Percentiles rank a stretch among this genome's conserved stretches.
phyloP scores from a whole-genome alignment of 2,888 invertebrate species.

The Tetragonisca angustula region DNA sequence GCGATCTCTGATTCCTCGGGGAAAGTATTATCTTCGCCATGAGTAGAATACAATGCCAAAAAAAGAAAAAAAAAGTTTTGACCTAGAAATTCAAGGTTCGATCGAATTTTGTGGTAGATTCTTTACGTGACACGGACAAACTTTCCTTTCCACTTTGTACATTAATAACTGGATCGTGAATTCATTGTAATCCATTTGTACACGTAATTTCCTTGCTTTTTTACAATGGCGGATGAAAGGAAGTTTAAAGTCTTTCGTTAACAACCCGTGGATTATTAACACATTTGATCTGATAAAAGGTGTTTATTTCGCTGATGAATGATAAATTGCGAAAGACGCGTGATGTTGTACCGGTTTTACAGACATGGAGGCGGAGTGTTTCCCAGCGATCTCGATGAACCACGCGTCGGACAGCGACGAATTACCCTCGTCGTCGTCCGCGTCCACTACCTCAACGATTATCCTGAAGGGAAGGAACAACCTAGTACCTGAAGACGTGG shows the following conservation, averaged over 20 bases:
- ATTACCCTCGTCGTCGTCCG: conserved; percentile 56
- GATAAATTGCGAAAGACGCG: not conserved
- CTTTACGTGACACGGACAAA: no score
- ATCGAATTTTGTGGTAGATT: no score
- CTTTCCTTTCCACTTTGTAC: no score
- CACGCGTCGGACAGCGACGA: conserved; percentile 84
- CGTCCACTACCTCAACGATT: conserved; percentile 60
- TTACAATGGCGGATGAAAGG: not conserved
- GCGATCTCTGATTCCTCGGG: no score
- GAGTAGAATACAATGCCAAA: no score
- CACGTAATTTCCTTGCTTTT: not conserved
- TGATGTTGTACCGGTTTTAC: conserved; percentile 23
- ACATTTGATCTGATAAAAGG: no score
- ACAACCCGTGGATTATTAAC: no score
- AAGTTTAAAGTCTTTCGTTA: not conserved
- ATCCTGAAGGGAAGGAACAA: conserved; percentile 54
- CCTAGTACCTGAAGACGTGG: conserved; percentile 64
- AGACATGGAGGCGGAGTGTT: conserved; percentile 97
- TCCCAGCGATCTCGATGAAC: conserved; percentile 91
- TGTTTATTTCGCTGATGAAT: no score
- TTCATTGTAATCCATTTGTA: not conserved
- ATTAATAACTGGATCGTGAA: not conserved
- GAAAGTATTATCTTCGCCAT: no score
- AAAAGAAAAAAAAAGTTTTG: no score
- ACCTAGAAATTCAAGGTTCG: no score